Evolutionary conservation across 2,888 invertebrate genomes (phyloP).

Genomic region (Cordilura impudica): DNA sequence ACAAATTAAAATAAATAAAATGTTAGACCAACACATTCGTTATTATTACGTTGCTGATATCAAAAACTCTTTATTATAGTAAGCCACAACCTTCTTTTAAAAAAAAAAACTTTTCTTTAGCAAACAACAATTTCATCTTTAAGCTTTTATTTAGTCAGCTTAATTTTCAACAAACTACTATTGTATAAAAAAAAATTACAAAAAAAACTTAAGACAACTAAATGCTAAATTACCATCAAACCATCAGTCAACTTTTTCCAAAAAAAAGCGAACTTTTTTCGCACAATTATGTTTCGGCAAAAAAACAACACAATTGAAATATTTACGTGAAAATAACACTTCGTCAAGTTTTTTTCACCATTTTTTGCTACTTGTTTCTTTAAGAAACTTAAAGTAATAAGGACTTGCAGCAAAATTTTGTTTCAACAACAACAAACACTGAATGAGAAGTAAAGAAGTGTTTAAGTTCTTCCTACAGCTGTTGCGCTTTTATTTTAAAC

Average conservation of each 20-base stretch:
- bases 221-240: conserved; percentile 53
- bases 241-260: conserved; percentile 47
- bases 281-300: conserved; percentile 40
- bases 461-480: conserved; percentile 57
- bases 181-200: no score
- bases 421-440: background rate
- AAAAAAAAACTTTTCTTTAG: no score
- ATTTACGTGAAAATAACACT: conserved; percentile 56
- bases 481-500: conserved; percentile 53
- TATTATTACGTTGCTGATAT: no score
- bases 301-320: conserved; percentile 46
- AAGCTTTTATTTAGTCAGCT: no score
- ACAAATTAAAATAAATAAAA: no score
- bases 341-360: conserved; percentile 21
- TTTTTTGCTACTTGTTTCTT: background rate
- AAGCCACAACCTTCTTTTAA: no score
- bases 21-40: no score
- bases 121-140: no score
- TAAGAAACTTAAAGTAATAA: conserved; percentile 34
- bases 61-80: no score
- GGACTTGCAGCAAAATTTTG: conserved; percentile 9
- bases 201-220: no score
- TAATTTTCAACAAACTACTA: no score
- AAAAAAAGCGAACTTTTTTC: conserved; percentile 35
- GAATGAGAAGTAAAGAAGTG: conserved; percentile 33